Percentiles rank a stretch among this genome's conserved stretches.
These are phyloP conservation scores for Montipora foliosa DNA, from an alignment of 64 coral and sea anemone genomes.

Conservation along the genomic window DNA sequence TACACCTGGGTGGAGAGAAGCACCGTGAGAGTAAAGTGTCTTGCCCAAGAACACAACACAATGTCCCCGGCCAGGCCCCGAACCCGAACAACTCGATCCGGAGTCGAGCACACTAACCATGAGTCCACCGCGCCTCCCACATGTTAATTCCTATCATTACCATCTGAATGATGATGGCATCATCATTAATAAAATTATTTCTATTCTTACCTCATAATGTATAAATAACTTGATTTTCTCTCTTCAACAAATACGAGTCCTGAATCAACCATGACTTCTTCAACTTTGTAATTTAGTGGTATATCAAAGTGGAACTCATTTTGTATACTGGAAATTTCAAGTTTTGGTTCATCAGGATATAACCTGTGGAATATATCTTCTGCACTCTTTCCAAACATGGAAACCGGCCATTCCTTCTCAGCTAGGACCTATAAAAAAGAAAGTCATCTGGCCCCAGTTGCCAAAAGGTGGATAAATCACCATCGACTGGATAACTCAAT, in stretches of 20 bases:
- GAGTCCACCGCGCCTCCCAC: no score
- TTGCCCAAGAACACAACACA: no score
- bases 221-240: slow-evolving; percentile 24
- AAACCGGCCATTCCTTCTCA: slow-evolving; percentile 74
- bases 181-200: no score
- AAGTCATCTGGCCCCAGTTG: background rate
- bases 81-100: no score
- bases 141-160: no score
- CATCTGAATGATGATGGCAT: no score
- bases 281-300: slow-evolving; percentile 77
- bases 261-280: slow-evolving; percentile 74
- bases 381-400: slow-evolving; percentile 41
- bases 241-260: slow-evolving; percentile 79
- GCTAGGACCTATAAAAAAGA: slow-evolving; percentile 76
- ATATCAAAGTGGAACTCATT: slow-evolving; percentile 98
- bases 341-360: slow-evolving; percentile 63
- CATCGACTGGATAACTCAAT: no score
- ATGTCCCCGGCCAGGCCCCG: no score
- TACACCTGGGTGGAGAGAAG: no score
- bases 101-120: no score
- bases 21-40: no score
- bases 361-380: slow-evolving; percentile 81
- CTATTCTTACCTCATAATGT: background rate
- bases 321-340: slow-evolving; percentile 69
- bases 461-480: no score